These are phyloP conservation scores for Hymenopus coronatus DNA, from an alignment of 2,888 invertebrate species.

Conservation along the genomic window DNA sequence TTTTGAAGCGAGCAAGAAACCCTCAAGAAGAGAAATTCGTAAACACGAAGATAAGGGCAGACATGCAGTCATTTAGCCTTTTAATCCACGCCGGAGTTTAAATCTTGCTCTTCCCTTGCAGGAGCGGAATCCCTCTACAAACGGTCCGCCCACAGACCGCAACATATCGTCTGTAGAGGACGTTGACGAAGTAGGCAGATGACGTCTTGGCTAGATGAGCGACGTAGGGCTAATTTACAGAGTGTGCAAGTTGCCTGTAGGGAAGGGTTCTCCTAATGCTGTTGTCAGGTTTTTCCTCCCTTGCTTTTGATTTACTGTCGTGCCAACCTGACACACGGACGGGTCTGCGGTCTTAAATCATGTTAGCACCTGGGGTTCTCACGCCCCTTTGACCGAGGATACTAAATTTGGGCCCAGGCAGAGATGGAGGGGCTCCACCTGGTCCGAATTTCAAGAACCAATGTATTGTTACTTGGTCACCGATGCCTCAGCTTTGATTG, in stretches of 20 bases:
- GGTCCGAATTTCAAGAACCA: neutral
- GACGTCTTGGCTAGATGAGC: slow-evolving; percentile 6
- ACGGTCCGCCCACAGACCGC: neutral
- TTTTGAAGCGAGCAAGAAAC: too few relatives aligned
- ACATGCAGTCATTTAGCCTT: neutral
- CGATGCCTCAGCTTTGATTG: too few relatives aligned
- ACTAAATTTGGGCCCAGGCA: slow-evolving; percentile 2
- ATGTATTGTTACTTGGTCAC: neutral
- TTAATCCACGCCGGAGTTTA: neutral
- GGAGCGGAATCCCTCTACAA: neutral
- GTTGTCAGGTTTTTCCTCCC: slow-evolving; percentile 1
- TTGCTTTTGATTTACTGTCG: slow-evolving; percentile 8
- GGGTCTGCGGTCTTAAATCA: neutral
- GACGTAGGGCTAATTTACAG: slow-evolving; percentile 1
- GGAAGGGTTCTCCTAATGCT: neutral
- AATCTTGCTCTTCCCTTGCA: neutral
- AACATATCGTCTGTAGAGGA: neutral
- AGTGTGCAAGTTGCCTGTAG: neutral
- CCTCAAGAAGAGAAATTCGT: too few relatives aligned
- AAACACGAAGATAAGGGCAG: neutral
- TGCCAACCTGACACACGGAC: neutral
- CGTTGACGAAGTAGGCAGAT: neutral
- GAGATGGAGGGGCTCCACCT: neutral
- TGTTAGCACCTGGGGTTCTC: slow-evolving; percentile 15
- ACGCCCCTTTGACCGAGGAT: neutral